Percentiles rank a stretch among this genome's conserved stretches.
Conservation (phyloP, 1,140 invertebrate species). For the Drosophila pseudoobscura region DNA sequence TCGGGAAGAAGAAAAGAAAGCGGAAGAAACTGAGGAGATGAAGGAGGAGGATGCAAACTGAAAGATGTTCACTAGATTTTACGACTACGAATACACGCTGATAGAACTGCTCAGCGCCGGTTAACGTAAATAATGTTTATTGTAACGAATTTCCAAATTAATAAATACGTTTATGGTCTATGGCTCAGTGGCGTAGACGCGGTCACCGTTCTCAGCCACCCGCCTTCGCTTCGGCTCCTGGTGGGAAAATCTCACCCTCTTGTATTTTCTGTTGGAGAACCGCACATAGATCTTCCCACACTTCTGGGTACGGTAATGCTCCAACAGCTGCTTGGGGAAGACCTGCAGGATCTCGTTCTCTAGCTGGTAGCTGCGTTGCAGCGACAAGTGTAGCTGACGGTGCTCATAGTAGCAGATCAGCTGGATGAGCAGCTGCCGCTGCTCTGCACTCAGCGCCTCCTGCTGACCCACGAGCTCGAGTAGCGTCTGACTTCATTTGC, state of each 20-base stretch:
- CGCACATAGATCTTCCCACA: slow-evolving; percentile 76
- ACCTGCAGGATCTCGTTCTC: slow-evolving; percentile 68
- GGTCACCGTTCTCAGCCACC: too few relatives aligned
- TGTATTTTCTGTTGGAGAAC: slow-evolving; percentile 64
- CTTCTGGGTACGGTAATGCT: slow-evolving; percentile 69
- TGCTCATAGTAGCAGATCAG: slow-evolving; percentile 73
- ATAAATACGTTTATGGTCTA: slow-evolving; percentile 27
- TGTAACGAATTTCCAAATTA: neutral
- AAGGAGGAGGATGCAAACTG: slow-evolving; percentile 1
- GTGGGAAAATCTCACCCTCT: slow-evolving; percentile 30
- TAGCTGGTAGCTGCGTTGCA: slow-evolving; percentile 70
- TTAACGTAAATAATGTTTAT: slow-evolving; percentile 12
- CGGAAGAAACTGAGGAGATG: neutral
- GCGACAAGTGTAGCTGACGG: slow-evolving; percentile 61
- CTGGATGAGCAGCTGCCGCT: slow-evolving; percentile 64
- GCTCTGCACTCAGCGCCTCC: slow-evolving; percentile 47
- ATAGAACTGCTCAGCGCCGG: slow-evolving; percentile 35
- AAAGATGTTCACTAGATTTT: slow-evolving; percentile 64
- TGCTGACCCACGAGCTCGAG: slow-evolving; percentile 55
- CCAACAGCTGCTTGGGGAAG: slow-evolving; percentile 65
- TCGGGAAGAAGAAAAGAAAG: neutral
- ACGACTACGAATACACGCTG: slow-evolving; percentile 47
- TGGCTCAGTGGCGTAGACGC: too few relatives aligned
- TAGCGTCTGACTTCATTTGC: slow-evolving; percentile 41
- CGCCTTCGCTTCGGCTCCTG: too few relatives aligned